Base-by-base conservation (phyloP, 2,797 vertebrate genomes). In the Lophius americanus region DNA sequence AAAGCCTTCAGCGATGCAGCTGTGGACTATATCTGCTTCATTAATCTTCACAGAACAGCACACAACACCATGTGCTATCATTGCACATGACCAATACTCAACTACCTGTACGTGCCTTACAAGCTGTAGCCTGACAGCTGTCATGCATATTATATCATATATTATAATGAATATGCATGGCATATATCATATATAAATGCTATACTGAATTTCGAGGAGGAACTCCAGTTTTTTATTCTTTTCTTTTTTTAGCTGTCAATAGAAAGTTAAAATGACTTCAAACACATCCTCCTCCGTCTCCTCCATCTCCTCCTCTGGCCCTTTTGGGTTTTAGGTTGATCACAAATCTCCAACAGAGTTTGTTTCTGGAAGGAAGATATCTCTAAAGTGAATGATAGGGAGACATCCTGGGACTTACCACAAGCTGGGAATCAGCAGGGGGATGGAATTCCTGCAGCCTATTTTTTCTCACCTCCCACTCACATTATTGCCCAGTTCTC, bases 241-340 rank as follows among this genome's bases (percentile, higher is more conserved):
- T 5, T 60, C 49, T 51, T 33, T 64, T 79, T 46, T 50, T 23
- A 62, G 59, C 37, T 51, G 55, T 76, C 66, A 78, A 69, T 23
- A 78, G 59, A 66, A 68, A 81, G 60, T 76, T 73, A 73, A 78
- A 79, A 87, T 76, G 61, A 85, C 80, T 88, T 79, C 76, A 85
- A 87, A 86, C 62, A 57, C 57, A 67, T 55, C 46, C 23, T 76
- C 70, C 23, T 23, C 23, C 23, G 23, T 23, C 23, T 23, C 23
- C 23, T 23, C 23, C 23, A 2, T 23, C 23, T 23, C 23, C 70
- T 78, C 73, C 70, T 75, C 52, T 36, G 13, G 84, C 73, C 59
- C 65, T 76, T 44, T 42, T 12, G 23, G 23, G 23, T 23, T 85
- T 72, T 50, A 41, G 64, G 66, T 32, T 68, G 75, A 81, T 83